phyloP scores from a whole-genome alignment of 2,888 invertebrate genomes.

The Xylota segnis region DNA sequence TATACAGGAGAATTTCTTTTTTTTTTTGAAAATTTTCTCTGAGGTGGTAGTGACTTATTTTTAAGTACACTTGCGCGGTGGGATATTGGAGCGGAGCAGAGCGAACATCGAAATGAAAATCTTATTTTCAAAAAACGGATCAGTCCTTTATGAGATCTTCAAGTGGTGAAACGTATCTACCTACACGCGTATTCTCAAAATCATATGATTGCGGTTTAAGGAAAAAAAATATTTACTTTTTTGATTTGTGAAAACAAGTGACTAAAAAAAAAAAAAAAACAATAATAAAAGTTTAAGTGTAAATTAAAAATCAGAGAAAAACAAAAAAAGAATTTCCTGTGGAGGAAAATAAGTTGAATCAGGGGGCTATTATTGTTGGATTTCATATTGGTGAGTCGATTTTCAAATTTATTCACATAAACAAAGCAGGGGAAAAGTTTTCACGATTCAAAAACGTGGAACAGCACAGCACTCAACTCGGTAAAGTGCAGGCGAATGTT shows the following conservation, averaged over 20 bases:
- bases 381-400: conserved; percentile 64
- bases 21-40: conserved; percentile 66
- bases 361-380: conserved; percentile 58
- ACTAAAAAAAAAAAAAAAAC: conserved; percentile 6
- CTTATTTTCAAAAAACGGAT: conserved; percentile 80
- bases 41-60: conserved; percentile 77
- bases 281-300: background rate
- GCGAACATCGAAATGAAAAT: conserved; percentile 82
- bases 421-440: conserved; percentile 4
- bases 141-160: conserved; percentile 84
- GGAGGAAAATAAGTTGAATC: conserved; percentile 41
- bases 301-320: conserved; percentile 7
- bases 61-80: conserved; percentile 77
- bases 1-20: conserved; percentile 60
- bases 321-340: conserved; percentile 18
- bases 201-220: conserved; percentile 48
- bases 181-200: conserved; percentile 38
- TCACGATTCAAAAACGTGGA: conserved; percentile 13
- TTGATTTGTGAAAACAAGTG: conserved; percentile 29
- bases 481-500: conserved; percentile 25
- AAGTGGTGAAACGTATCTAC: conserved; percentile 80
- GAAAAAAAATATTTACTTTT: background rate
- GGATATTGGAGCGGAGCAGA: conserved; percentile 71
- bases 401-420: conserved; percentile 33
- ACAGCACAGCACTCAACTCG: background rate